phyloP scores from a whole-genome alignment of 2,888 invertebrate genomes.

The Chrysolina americana region DNA sequence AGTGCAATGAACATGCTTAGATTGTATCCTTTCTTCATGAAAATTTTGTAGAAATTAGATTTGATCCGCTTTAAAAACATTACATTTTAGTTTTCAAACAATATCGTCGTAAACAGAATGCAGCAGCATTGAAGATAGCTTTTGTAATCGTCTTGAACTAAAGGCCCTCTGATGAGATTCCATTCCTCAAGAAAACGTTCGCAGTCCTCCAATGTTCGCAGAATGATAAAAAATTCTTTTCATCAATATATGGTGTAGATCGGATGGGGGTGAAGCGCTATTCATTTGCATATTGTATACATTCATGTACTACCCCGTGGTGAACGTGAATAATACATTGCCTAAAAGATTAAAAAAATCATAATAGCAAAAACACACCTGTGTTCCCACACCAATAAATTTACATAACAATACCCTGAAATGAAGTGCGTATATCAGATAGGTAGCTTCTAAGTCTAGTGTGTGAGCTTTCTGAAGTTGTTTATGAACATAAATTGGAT shows the following conservation, averaged over 20 bases:
- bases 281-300: conserved; percentile 1
- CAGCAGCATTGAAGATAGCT: too few species aligned
- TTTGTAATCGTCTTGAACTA: not conserved
- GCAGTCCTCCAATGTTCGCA: not conserved
- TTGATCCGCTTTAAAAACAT: too few species aligned
- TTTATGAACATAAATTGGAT: not conserved
- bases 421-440: conserved; percentile 13
- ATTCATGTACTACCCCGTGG: conserved; percentile 20
- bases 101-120: too few species aligned
- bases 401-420: conserved; percentile 27
- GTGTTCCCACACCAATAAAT: conserved; percentile 25
- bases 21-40: too few species aligned
- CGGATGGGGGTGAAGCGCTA: not conserved
- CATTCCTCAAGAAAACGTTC: not conserved
- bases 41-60: too few species aligned
- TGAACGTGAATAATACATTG: conserved; percentile 21
- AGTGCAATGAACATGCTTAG: too few species aligned
- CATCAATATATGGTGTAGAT: not conserved
- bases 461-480: not conserved
- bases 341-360: conserved; percentile 24
- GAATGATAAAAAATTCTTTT: not conserved
- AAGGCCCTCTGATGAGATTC: not conserved
- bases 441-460: conserved; percentile 16
- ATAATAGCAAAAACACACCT: conserved; percentile 29
- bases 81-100: too few species aligned